A percentile compares a stretch with the other conserved stretches of the same genome.
These are phyloP conservation scores for Indicator maculatus DNA, from an alignment of 2,113 vertebrate genomes.

Conservation along the genomic window DNA sequence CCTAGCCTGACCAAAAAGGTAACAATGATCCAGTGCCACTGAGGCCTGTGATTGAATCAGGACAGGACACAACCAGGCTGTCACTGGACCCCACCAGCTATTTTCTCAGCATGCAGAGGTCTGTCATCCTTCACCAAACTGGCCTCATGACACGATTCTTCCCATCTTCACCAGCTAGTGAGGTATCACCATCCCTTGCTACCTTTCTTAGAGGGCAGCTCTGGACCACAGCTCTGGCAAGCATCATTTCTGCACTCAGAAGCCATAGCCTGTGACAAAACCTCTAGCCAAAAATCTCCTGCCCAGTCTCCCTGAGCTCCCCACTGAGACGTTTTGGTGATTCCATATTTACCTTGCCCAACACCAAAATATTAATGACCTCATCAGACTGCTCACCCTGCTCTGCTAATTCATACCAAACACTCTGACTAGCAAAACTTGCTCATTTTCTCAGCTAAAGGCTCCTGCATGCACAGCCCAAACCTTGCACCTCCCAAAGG, in stretches of 20 bases:
- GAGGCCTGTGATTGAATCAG: not conserved
- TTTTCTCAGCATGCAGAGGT: not conserved
- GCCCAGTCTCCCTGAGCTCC: not conserved
- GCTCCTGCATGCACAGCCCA: accelerated
- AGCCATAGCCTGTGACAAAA: not conserved
- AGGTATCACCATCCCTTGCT: not conserved
- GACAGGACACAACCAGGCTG: not conserved
- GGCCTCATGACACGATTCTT: not conserved
- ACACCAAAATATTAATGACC: not conserved
- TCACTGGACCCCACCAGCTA: not conserved
- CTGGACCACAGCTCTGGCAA: not conserved
- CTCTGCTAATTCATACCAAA: not conserved
- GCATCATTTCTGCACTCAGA: not conserved
- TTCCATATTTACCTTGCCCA: not conserved
- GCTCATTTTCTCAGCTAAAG: not conserved
- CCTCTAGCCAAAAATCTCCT: not conserved
- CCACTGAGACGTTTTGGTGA: not conserved
- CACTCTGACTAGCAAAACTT: not conserved
- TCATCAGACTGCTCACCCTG: not conserved
- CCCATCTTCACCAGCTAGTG: not conserved
- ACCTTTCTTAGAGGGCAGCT: not conserved
- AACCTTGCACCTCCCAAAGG: not conserved
- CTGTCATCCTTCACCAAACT: not conserved
- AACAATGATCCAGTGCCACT: not conserved
- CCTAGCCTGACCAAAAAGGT: not conserved